Base-by-base conservation (phyloP, 2,888 invertebrate species). In the Macrosiphum euphorbiae region DNA sequence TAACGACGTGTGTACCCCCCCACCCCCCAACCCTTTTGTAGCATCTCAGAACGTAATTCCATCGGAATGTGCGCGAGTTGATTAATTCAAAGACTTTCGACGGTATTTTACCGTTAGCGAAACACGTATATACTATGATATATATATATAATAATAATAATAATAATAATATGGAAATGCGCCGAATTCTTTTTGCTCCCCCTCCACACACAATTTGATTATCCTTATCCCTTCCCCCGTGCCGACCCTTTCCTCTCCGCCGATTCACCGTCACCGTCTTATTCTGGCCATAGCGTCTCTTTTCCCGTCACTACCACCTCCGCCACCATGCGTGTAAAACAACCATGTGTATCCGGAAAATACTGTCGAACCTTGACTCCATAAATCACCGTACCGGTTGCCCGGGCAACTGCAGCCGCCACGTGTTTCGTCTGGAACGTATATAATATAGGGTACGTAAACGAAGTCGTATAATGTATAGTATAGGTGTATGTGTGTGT, bases 321-420 rank as follows among this genome's bases (percentile, higher is more conserved):
- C 28, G 35, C 58, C 44, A 52, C 11, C 44, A 7, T 44, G 67
- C 67, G 88, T 52, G 88, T 92, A 92, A 92, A 92, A 92, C 88
- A 92, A 88, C 92, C 92, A 52, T 88, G 92, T 88, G 88, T 13
- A 92, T 55, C 88, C 92, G 92, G 88, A 26, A 41, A 92, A 78
- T 78, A 92, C 67, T 92, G 88, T 88, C 92, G 92, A 92, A 92
- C 92, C 78, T 92, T 88, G 88, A 88, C 92, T 92, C 44, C 88
- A 92, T 92, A 92, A 92, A 92, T 92, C 92, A 92, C 88, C 61
- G 88, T 88, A 92, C 88, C 88, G 78, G 92, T 92, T 92, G 28
- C 92, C 92, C 52, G 20, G 92, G 92, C 67, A 92, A 88, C 92
- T 67, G 92, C 52, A 24, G n/a, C 58, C 26, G 85, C 55, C 26